A percentile compares a stretch with the other conserved stretches of the same genome.
These are phyloP conservation scores for Pegoplata infirma DNA, from an alignment of 2,888 invertebrate species.

Conservation along the genomic window DNA sequence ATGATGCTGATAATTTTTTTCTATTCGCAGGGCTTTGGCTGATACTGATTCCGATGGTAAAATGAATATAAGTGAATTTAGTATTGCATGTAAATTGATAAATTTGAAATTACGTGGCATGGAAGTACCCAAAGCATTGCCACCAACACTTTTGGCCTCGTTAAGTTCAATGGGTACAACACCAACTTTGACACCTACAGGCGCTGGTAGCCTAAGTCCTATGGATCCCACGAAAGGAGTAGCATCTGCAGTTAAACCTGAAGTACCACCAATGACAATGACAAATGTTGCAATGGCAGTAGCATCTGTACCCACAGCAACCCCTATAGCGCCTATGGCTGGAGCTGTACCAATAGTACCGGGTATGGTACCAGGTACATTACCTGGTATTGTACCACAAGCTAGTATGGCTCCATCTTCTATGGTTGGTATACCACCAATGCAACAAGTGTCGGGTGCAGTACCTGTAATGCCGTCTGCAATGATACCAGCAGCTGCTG, in stretches of 20 bases:
- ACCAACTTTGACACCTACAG: conserved; percentile 75
- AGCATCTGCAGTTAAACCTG: conserved; percentile 55
- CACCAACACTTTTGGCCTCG: conserved; percentile 86
- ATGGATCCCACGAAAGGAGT: conserved; percentile 72
- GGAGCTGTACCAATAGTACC: conserved; percentile 69
- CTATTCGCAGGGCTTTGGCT: conserved; percentile 85
- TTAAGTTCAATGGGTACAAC: conserved; percentile 80
- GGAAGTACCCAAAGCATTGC: conserved; percentile 92
- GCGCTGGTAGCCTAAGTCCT: conserved; percentile 74
- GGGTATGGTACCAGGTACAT: conserved; percentile 62
- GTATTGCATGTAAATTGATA: conserved; percentile 97
- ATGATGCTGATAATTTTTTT: conserved; percentile 8
- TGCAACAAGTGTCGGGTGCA: conserved; percentile 60
- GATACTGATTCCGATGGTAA: conserved; percentile 98
- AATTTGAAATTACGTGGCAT: conserved; percentile 94
- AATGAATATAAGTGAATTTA: conserved; percentile 97
- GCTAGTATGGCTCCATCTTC: conserved; percentile 59
- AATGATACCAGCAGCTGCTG: conserved; percentile 56
- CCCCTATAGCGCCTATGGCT: conserved; percentile 62
- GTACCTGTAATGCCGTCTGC: conserved; percentile 61
- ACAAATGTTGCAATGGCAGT: conserved; percentile 64
- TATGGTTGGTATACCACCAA: conserved; percentile 66
- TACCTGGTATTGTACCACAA: conserved; percentile 65
- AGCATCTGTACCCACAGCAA: conserved; percentile 35
- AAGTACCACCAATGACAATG: conserved; percentile 44